Base-by-base conservation (phyloP, 2,113 vertebrate genomes). In the Urocolius indicus region DNA sequence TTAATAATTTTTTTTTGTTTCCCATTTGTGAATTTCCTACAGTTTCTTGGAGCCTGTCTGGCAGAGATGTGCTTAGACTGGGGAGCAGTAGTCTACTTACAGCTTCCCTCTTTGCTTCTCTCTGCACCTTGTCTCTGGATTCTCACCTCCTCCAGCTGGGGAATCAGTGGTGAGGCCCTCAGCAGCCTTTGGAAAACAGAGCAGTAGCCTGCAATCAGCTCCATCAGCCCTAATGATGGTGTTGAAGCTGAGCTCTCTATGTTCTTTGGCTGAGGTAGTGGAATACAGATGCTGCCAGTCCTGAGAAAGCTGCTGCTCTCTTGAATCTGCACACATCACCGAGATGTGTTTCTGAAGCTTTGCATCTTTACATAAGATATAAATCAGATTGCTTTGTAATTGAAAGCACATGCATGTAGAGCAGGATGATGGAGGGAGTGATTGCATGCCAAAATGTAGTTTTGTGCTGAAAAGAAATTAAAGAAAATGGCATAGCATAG, bases 371-470 rank as follows among this genome's bases (percentile, higher is more conserved):
- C 20, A 29, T 54, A 61, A 65, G 74, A 16, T 19, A 62, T 45
- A 95, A 88, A 90, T 85, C 81, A 69, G 54, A 82, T 46, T 52
- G 29, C 62, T 95, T 89, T 87, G 62, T 84, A 94, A 78, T 43
- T 73, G 71, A 30, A 84, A 89, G 30, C 66, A 84, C 52, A 30
- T 51, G 55, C 67, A 48, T 62, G 78, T 73, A 78, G 55, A 93
- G 59, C 38, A 76, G 46, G 59, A 81, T 91, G 51, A 63, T 73
- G 41, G 49, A 84, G 36, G 57, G 48, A 89, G 26, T 10, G 41
- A 73, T 66, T 0, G 0, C 5, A 54, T 74, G 58, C 75, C 75
- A 89, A 74, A 94, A 84, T 27, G 16, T 57, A 76, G 51, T 68
- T 89, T 77, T 63, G 26, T 63, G 27, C 0, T n/a, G 71, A 62